Base-by-base conservation (phyloP, 2,113 vertebrate species). In the Electrona antarctica region DNA sequence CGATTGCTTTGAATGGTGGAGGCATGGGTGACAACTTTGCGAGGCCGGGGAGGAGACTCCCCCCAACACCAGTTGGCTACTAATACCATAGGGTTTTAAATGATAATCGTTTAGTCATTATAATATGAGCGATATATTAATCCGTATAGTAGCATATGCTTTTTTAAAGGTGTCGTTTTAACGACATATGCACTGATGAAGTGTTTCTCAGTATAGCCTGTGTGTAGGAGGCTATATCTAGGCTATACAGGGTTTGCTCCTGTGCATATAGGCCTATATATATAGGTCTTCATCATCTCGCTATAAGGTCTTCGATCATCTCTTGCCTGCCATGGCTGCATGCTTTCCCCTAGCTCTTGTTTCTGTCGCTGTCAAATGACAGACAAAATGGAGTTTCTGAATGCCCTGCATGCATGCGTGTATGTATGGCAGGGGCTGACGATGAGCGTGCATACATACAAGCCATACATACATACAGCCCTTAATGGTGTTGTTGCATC, bases 321-420 rank as follows among this genome's bases (percentile, higher is more conserved):
- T 63, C 64, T 15, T 75, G 67, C 82, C 52, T 48, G 74, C 59
- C 81, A 74, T 73, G 50, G 46, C 33, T 74, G 45, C 69, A 64
- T 72, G 76, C 76, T 76, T 79, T 77, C 81, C 74, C 64, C 68
- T 79, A 64, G 72, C 65, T 67, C 77, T 71, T 50, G 58, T 76
- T 67, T 83, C 75, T 66, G 76, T 13, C 71, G 72, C 72, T 72
- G 78, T 69, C 73, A 79, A 80, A 76, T 29, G 64, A 69, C 77
- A 87, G 78, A 81, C 79, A 85, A 79, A 88, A 89, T 90, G 83
- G 81, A 85, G 81, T 83, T 82, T 76, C 29, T 68, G 69, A 84
- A 89, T 85, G 80, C 82, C 67, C 64, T 61, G 71, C 58, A 77
- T 78, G 74, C 64, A 67, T 65, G 74, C 71, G 57, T 13, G 73